Conservation (phyloP, 2,113 vertebrate species). For the Theristicus caerulescens region DNA sequence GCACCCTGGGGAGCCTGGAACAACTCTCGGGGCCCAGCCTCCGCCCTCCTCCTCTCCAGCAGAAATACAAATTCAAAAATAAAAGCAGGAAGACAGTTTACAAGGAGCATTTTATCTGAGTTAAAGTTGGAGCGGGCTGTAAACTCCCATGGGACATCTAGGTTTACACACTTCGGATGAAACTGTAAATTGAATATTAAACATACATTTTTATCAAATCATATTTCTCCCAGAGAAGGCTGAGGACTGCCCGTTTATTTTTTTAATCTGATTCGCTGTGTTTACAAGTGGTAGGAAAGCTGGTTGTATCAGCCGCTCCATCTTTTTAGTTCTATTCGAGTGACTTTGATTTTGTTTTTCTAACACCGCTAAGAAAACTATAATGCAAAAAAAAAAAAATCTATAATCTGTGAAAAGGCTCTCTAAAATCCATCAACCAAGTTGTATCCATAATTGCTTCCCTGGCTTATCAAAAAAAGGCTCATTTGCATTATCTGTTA, state of each 20-base stretch:
- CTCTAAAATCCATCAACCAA: constrained; percentile 47
- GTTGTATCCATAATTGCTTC: constrained; percentile 59
- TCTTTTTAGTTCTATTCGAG: background rate
- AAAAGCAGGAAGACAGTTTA: constrained; percentile 8
- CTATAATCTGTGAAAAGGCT: constrained; percentile 26
- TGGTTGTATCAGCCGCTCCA: constrained; percentile 13
- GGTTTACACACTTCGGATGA: constrained; percentile 35
- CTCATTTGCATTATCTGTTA: constrained; percentile 70
- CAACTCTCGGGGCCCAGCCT: background rate
- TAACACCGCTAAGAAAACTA: constrained; percentile 18
- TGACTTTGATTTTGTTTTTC: constrained; percentile 50
- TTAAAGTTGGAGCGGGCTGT: background rate
- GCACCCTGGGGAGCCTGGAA: background rate
- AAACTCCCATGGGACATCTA: constrained; percentile 8
- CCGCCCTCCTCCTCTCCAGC: background rate
- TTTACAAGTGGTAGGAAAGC: constrained; percentile 35
- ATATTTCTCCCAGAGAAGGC: background rate
- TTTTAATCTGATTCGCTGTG: constrained; percentile 29
- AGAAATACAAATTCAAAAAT: constrained; percentile 27
- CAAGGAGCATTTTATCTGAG: constrained; percentile 32
- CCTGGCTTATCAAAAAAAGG: constrained; percentile 54
- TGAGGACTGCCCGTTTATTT: constrained; percentile 6
- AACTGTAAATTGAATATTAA: constrained; percentile 41
- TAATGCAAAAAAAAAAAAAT: constrained; percentile 43
- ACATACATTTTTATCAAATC: constrained; percentile 48